phyloP scores from a whole-genome alignment of 1,140 invertebrate genomes.

The Oryzaephilus surinamensis region DNA sequence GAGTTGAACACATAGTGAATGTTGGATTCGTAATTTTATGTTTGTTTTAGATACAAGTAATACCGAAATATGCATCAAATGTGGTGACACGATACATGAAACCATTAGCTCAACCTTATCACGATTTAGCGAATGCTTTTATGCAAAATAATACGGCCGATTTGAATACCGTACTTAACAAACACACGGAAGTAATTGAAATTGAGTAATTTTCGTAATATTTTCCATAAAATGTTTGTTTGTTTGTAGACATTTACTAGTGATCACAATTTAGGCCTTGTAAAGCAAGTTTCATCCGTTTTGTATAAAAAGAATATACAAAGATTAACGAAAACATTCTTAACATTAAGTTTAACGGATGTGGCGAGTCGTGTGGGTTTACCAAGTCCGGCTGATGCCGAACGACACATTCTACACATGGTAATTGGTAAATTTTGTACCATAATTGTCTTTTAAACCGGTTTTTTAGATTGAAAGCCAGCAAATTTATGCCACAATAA shows the following conservation, averaged over 20 bases:
- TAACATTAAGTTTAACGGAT: slow-evolving; percentile 87
- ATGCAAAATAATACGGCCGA: slow-evolving; percentile 63
- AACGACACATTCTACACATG: slow-evolving; percentile 93
- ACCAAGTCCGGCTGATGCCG: slow-evolving; percentile 72
- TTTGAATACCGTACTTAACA: slow-evolving; percentile 57
- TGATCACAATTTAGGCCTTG: slow-evolving; percentile 74
- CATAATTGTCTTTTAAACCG: slow-evolving; percentile 4
- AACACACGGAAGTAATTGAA: slow-evolving; percentile 54
- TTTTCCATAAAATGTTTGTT: slow-evolving; percentile 1
- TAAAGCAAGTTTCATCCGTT: slow-evolving; percentile 75
- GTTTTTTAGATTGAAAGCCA: slow-evolving; percentile 82
- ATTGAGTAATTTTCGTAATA: slow-evolving; percentile 1
- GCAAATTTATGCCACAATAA: slow-evolving; percentile 94
- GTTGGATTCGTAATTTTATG: slow-evolving; percentile 4
- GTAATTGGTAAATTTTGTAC: slow-evolving; percentile 38
- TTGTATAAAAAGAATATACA: slow-evolving; percentile 96
- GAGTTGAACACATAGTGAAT: slow-evolving; percentile 9
- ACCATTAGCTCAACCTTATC: slow-evolving; percentile 82
- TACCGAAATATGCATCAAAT: slow-evolving; percentile 88
- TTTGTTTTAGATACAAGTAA: slow-evolving; percentile 29
- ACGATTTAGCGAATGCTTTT: slow-evolving; percentile 79
- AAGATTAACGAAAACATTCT: slow-evolving; percentile 91
- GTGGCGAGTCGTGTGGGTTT: slow-evolving; percentile 86
- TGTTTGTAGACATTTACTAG: slow-evolving; percentile 51
- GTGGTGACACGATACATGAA: slow-evolving; percentile 84